These are phyloP conservation scores for Alligator sinensis DNA, from an alignment of 2,113 vertebrate genomes.

Conservation along the genomic window DNA sequence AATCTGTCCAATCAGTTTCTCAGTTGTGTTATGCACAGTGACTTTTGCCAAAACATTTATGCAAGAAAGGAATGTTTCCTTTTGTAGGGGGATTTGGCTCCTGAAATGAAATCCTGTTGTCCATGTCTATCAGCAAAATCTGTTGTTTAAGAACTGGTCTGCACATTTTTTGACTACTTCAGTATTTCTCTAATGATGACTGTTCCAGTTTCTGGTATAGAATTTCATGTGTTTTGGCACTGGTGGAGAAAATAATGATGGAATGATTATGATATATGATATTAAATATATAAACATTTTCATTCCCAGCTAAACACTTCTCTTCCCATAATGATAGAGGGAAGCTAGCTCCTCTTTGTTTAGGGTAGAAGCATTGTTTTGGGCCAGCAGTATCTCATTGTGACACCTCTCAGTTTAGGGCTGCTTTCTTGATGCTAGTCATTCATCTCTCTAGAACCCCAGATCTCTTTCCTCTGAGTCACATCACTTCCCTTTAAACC, in stretches of 20 bases:
- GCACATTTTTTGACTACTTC: not conserved
- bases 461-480: not conserved
- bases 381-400: not conserved
- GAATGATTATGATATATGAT: accelerated
- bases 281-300: not conserved
- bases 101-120: not conserved
- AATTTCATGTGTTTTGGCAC: not conserved
- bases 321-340: not conserved
- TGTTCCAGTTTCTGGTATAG: not conserved
- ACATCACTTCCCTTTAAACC: not conserved
- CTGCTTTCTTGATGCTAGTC: not conserved
- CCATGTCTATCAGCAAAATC: not conserved
- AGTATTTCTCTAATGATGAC: not conserved
- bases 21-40: not conserved
- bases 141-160: not conserved
- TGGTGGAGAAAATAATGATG: not conserved
- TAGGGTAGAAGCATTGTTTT: not conserved
- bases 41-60: not conserved
- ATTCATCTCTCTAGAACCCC: not conserved
- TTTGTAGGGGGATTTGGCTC: constrained; percentile 19
- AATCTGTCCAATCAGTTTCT: not conserved
- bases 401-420: not conserved
- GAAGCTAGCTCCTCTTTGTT: not conserved
- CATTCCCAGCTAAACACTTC: not conserved
- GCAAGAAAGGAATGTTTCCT: constrained; percentile 29